These are phyloP conservation scores for Euproctis similis DNA, from an alignment of 2,888 invertebrate genomes.

Conservation along the genomic window DNA sequence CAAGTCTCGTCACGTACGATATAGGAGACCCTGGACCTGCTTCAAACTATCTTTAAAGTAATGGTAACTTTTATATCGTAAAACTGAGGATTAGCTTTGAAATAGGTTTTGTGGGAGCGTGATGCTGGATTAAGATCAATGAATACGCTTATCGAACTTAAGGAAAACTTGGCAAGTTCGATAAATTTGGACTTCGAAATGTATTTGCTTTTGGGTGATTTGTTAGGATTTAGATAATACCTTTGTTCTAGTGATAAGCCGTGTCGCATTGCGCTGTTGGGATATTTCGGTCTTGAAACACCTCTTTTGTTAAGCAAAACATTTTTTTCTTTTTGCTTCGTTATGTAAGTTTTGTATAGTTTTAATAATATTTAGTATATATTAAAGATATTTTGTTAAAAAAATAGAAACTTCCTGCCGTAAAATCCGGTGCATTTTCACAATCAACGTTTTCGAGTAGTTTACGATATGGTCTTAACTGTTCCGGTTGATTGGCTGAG, in stretches of 20 bases:
- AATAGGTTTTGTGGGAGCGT: conserved; percentile 8
- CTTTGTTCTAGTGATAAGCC: conserved; percentile 1
- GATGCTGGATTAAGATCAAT: conserved; percentile 10
- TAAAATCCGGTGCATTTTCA: no score
- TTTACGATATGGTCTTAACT: no score
- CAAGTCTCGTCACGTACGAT: conserved; percentile 9
- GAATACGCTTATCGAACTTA: conserved; percentile 12
- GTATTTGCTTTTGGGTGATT: conserved; percentile 16
- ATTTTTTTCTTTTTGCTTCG: no score
- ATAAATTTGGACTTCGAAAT: conserved; percentile 22
- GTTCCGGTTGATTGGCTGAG: no score
- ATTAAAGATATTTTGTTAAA: no score
- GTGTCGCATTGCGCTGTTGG: no score
- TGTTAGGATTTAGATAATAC: conserved; percentile 13
- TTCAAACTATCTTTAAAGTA: conserved; percentile 17
- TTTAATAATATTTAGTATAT: no score
- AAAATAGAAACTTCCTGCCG: no score
- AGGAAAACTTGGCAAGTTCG: conserved; percentile 17
- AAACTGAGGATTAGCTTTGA: conserved; percentile 18
- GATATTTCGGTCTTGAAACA: no score
- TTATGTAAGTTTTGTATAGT: no score
- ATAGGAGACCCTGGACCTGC: conserved; percentile 2
- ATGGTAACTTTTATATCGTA: conserved; percentile 22
- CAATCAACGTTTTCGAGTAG: no score
- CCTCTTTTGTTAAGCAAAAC: no score